phyloP scores from a whole-genome alignment of 2,113 vertebrate species.

The Athene cunicularia region DNA sequence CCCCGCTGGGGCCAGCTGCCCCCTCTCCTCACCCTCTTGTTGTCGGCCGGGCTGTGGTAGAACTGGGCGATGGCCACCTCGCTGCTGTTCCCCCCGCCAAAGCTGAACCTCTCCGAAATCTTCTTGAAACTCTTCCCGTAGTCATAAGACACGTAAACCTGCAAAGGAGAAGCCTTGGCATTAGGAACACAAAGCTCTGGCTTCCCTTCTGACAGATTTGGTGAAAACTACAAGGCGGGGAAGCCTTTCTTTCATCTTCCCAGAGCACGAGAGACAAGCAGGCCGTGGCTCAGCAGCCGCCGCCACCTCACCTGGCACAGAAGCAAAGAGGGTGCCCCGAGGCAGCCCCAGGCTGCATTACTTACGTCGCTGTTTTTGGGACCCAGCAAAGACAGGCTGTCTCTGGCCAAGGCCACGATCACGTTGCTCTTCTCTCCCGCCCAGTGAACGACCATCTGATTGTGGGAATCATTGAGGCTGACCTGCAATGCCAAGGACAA shows the following conservation, averaged over 20 bases:
- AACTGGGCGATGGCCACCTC: slow-evolving; percentile 92
- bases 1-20: rapidly evolving
- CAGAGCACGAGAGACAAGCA: neutral
- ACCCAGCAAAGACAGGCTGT: slow-evolving; percentile 85
- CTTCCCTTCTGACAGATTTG: neutral
- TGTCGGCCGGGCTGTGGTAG: slow-evolving; percentile 96
- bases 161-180: neutral
- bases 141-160: slow-evolving; percentile 95
- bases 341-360: neutral
- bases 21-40: slow-evolving; percentile 84
- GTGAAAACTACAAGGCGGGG: rapidly evolving
- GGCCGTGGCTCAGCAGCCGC: neutral
- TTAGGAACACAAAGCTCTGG: neutral
- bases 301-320: neutral
- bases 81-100: slow-evolving; percentile 69
- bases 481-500: slow-evolving; percentile 76
- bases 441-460: slow-evolving; percentile 99
- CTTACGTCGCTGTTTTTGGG: slow-evolving; percentile 92
- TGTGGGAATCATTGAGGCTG: slow-evolving; percentile 95
- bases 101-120: slow-evolving; percentile 85
- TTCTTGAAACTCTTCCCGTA: slow-evolving; percentile 88
- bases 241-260: neutral
- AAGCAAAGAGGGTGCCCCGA: rapidly evolving
- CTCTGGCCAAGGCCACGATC: slow-evolving; percentile 93
- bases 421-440: slow-evolving; percentile 97